A percentile compares a stretch with the other conserved stretches of the same genome.
Conservation (phyloP, 2,888 invertebrate species). For the Tachina lurida region DNA sequence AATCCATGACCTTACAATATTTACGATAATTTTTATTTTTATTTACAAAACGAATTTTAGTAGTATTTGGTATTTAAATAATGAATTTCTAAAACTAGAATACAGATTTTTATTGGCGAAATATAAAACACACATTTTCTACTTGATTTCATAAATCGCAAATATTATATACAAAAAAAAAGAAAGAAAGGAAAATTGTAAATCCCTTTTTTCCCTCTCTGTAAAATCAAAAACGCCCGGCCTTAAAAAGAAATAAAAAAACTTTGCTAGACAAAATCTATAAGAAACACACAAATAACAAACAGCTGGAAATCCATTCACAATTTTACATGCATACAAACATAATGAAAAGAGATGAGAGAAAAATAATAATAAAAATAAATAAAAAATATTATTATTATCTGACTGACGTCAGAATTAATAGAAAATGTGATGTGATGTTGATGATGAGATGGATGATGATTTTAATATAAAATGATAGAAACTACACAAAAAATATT, state of each 20-base stretch:
- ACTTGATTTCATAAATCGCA: slow-evolving; percentile 41
- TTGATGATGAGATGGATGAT: slow-evolving; percentile 49
- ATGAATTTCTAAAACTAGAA: slow-evolving; percentile 54
- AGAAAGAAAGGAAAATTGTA: slow-evolving; percentile 7
- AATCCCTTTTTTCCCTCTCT: not conserved
- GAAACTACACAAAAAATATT: not conserved
- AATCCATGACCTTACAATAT: slow-evolving; percentile 61
- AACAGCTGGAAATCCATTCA: slow-evolving; percentile 62
- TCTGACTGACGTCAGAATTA: slow-evolving; percentile 64
- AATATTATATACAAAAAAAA: not conserved
- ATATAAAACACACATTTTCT: slow-evolving; percentile 13
- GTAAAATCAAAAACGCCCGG: not conserved
- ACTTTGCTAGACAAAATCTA: slow-evolving; percentile 40
- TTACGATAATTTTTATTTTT: slow-evolving; percentile 41
- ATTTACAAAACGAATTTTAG: slow-evolving; percentile 46
- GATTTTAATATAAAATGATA: slow-evolving; percentile 44
- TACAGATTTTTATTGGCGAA: not conserved
- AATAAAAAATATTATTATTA: not conserved
- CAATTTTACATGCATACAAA: slow-evolving; percentile 11
- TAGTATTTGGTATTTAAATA: slow-evolving; percentile 37
- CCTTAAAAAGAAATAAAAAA: not conserved
- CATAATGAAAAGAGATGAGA: slow-evolving; percentile 11
- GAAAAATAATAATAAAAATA: not conserved
- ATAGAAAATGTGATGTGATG: slow-evolving; percentile 51
- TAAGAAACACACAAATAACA: slow-evolving; percentile 28